A percentile compares a stretch with the other conserved stretches of the same genome.
phyloP scores from a whole-genome alignment of 2,113 vertebrate species.

The Halichoeres trimaculatus region DNA sequence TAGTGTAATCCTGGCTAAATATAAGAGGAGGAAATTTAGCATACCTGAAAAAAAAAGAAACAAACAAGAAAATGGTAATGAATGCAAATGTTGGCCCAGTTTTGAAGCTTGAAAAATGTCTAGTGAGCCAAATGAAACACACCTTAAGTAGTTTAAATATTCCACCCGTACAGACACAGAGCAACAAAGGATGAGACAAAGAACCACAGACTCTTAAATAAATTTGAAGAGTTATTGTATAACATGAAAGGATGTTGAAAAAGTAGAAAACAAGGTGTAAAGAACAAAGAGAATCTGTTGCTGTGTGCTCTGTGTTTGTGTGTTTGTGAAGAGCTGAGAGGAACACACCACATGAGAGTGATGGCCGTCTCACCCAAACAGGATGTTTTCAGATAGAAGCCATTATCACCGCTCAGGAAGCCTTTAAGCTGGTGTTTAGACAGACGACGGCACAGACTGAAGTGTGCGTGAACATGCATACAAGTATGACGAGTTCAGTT shows the following conservation, averaged over 20 bases:
- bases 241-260: constrained; percentile 15
- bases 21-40: constrained; percentile 4
- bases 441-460: neutral
- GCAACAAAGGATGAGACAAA: constrained; percentile 22
- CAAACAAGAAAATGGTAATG: constrained; percentile 37
- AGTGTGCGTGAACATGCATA: neutral
- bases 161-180: constrained; percentile 7
- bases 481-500: neutral
- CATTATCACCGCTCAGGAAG: constrained; percentile 43
- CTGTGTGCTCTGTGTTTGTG: constrained; percentile 5
- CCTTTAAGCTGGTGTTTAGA: constrained; percentile 46
- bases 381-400: constrained; percentile 44
- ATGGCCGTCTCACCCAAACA: constrained; percentile 47
- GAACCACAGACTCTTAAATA: constrained; percentile 17
- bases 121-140: constrained; percentile 38
- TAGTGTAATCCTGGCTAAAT: constrained; percentile 8
- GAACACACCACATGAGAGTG: constrained; percentile 41
- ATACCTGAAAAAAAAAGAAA: constrained; percentile 40
- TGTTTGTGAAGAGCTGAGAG: neutral
- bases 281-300: neutral
- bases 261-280: constrained; percentile 23
- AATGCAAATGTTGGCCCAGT: constrained; percentile 67
- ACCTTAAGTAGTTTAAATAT: constrained; percentile 28
- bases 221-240: constrained; percentile 34
- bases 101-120: constrained; percentile 33